Evolutionary conservation across 2,888 invertebrate species (phyloP), one percentile per base, ranked within the genome.

Genomic region (Synanthedon andrenaeformis): DNA sequence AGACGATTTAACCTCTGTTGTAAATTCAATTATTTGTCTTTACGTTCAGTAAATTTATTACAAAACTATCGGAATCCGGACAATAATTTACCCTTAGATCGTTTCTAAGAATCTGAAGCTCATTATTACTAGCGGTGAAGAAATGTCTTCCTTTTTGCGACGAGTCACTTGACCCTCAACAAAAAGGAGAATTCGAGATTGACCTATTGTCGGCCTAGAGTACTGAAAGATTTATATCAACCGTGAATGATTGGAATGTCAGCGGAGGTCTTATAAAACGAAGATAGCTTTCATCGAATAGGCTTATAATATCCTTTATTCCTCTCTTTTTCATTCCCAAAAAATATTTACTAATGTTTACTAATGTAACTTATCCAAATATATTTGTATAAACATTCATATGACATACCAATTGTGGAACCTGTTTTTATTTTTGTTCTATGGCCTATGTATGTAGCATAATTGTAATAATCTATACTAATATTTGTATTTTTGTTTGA

Each of bases 211-310:
- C 72, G 72, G 67, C 64, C 64, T 65, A 59, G 61, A 60, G 61
- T 62, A 68, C 61, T 61, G 62, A 67, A 73, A 76, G 79, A 82
- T 82, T 80, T 76, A 82, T 81, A 69, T 70, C 64, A 72, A 64
- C 65, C 66, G 68, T 68, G 72, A 73, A 72, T 70, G 71, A 75
- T 72, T 66, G 73, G 70, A 66, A 72, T 73, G 69, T 45, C 45
- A 13, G 45, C 45, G 12, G 13, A 45, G 45, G 45, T 45, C 45
- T 45, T n/a, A 45, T 45, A 45, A 45, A 13, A 45, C 14, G 45
- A 13, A 45, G 45, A 45, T 45, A 45, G 45, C 45, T 45, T 35
- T 35, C 45, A 45, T 6, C 14, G 45, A 45, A 45, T 35, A 35
- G 28, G 28, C 28, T 35, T 35, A 35, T 35, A 35, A 35, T 35